phyloP scores from a whole-genome alignment of 2,113 vertebrate genomes.

The Coregonus clupeaformis region DNA sequence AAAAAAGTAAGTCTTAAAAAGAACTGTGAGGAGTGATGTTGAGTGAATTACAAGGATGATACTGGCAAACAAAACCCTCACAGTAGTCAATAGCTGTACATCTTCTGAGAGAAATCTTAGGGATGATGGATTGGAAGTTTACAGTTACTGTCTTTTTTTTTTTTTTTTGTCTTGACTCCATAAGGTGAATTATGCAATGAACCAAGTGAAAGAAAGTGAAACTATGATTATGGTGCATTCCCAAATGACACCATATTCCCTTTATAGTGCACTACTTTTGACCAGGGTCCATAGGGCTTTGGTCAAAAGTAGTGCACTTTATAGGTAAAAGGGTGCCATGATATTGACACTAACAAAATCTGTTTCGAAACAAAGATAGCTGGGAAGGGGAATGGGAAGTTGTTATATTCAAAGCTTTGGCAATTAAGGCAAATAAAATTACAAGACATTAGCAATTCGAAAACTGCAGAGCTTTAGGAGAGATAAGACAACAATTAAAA shows the following conservation, averaged over 20 bases:
- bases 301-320: too few species aligned
- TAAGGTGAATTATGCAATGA: background rate
- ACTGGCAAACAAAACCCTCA: background rate
- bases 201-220: background rate
- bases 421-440: constrained; percentile 51
- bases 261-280: too few species aligned
- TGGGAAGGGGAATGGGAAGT: constrained; percentile 3
- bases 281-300: too few species aligned
- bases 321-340: too few species aligned
- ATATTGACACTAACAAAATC: background rate
- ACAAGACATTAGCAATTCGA: constrained; percentile 1
- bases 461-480: constrained; percentile 7
- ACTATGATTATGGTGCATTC: background rate
- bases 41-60: background rate
- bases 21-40: too few species aligned
- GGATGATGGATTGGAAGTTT: background rate
- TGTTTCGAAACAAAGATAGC: background rate
- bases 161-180: background rate
- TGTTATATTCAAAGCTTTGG: constrained; percentile 60
- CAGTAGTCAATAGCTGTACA: background rate
- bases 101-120: background rate
- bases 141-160: background rate
- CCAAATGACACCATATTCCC: too few species aligned
- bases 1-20: background rate
- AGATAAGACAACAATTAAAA: constrained; percentile 9